Evolutionary conservation across 2,797 vertebrate species (phyloP), one percentile per base, ranked within the genome.

Genomic region (Coracias cyanogaster): DNA sequence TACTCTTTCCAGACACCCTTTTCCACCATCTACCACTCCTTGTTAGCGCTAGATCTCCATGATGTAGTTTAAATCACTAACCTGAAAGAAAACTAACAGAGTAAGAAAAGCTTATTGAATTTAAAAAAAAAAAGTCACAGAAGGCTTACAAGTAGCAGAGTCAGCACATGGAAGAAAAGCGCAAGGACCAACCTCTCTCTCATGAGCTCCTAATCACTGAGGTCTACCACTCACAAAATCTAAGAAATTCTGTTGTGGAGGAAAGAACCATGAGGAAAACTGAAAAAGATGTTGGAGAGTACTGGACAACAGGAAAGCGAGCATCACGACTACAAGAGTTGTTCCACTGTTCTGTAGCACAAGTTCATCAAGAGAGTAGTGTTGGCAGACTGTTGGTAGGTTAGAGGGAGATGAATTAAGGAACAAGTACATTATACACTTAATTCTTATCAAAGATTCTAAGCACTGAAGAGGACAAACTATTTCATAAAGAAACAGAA

Each of bases 401-500:
- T 72, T 55, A 35, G 12, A 85, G 16, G 31, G 55, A 88, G 60
- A 91, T 45, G 72, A 89, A 92, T 10, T 48, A 43, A 51, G 72
- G 66, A 93, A 80, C 25, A 6, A 78, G 89, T 46, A 84, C 48
- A 90, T 70, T 87, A 85, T n/a, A 57, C 33, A 94, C 60, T 92
- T 55, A 76, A 66, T 70, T 81, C 82, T 84, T 97, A 93, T 77
- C 61, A 93, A 81, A 93, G 82, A 93, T 92, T 86, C 86, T 48
- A 88, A 89, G 79, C 3, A 0, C 65, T 79, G 46, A 24, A 90
- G 41, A 88, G 90, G 94, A 89, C 57, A 81, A 94, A 80, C 43
- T 82, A 94, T 86, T 83, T 90, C 78, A 94, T 33, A 57, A 94
- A 95, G 87, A 84, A 93, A 90, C 67, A 84, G 81, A 88, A 64